These are phyloP conservation scores for Metalampra italica DNA, from an alignment of 2,888 invertebrate species.

Conservation along the genomic window DNA sequence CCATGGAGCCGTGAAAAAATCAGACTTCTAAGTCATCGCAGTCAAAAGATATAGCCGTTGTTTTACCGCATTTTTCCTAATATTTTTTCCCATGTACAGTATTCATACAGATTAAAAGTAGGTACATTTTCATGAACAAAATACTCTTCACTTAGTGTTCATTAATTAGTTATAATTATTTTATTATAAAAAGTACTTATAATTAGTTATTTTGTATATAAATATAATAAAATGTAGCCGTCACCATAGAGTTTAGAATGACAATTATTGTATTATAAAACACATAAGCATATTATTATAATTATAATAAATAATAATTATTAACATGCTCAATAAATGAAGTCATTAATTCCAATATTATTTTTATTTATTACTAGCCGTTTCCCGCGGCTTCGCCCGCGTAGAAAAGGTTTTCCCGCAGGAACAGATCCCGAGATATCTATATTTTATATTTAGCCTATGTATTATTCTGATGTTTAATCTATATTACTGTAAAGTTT, in stretches of 20 bases:
- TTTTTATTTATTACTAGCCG: conserved; percentile 1
- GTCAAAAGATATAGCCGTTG: too few species aligned
- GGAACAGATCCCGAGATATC: too few species aligned
- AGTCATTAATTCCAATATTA: conserved; percentile 7
- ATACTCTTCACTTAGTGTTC: conserved; percentile 6
- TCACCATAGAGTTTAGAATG: conserved; percentile 24
- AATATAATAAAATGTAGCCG: conserved; percentile 1
- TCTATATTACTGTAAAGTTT: not conserved
- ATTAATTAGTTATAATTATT: not conserved
- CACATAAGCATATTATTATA: conserved; percentile 29
- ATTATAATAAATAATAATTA: too few species aligned
- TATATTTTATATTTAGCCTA: too few species aligned
- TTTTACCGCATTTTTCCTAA: too few species aligned
- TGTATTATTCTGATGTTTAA: too few species aligned
- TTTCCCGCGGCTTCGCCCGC: too few species aligned
- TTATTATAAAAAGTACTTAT: not conserved
- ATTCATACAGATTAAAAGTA: not conserved
- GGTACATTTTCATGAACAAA: not conserved
- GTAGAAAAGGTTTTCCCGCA: too few species aligned
- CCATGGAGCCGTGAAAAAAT: too few species aligned
- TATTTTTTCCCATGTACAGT: not conserved
- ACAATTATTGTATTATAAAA: conserved; percentile 16
- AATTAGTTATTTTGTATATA: conserved; percentile 4
- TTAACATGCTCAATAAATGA: conserved; percentile 41
- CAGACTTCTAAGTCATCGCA: too few species aligned